Evolutionary conservation across 2,888 invertebrate genomes (phyloP).

Genomic region (Trachelus tabidus): DNA sequence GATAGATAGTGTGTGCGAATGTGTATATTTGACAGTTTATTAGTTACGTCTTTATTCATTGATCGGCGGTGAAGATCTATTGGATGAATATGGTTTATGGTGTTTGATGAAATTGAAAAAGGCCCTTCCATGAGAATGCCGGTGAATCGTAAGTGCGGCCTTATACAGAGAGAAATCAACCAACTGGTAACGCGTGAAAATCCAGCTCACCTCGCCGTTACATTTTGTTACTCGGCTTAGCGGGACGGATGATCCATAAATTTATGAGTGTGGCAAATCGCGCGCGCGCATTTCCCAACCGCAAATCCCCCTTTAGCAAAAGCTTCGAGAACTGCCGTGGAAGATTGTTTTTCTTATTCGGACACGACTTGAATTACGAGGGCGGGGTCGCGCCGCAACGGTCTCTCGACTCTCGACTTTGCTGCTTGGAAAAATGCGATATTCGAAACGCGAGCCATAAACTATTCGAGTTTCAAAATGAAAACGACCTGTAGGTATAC

Average conservation of each 20-base stretch:
- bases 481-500: too few species aligned
- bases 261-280: conserved; percentile 41
- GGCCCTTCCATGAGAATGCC: background rate
- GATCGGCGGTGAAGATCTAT: background rate
- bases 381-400: too few species aligned
- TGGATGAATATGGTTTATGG: background rate
- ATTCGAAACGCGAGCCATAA: too few species aligned
- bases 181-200: conserved; percentile 25
- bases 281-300: conserved; percentile 26
- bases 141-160: conserved; percentile 25
- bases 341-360: conserved; percentile 1
- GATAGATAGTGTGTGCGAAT: too few species aligned
- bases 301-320: background rate
- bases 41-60: too few species aligned
- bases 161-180: conserved; percentile 27
- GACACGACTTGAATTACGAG: too few species aligned
- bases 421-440: too few species aligned
- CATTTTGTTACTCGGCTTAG: conserved; percentile 30
- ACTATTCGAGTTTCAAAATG: too few species aligned
- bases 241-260: conserved; percentile 32
- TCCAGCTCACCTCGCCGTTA: conserved; percentile 20
- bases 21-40: too few species aligned
- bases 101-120: conserved; percentile 6
- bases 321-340: background rate
- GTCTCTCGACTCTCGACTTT: too few species aligned